Evolutionary conservation across 2,113 vertebrate species (phyloP), one percentile per base, ranked within the genome.

Genomic region (Megalops atlanticus): DNA sequence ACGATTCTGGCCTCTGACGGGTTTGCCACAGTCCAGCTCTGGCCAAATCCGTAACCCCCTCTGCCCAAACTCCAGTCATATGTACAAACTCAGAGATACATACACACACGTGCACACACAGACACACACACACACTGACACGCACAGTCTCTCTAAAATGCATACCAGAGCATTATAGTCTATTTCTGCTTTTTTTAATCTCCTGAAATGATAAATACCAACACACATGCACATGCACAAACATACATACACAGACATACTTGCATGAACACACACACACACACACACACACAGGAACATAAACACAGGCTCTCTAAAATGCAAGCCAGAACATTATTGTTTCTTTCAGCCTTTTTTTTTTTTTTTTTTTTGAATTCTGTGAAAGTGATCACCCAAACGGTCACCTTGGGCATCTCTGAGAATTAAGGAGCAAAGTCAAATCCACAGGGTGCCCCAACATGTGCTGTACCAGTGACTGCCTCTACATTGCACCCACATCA

Each of bases 371-470:
- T n/a, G n/a, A n/a, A n/a, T n/a, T n/a, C n/a, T n/a, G 49, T 27
- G 24, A 64, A 11, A 64, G 24, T 10, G 24, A 11, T 31, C 58
- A 2, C 58, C 31, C 58, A 64, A n/a, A 64, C 12, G n/a, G 58
- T 64, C 58, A 64, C 58, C n/a, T 64, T 64, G 58, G 58, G 58
- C 24, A n/a, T 64, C 58, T 64, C n/a, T 31, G 18, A n/a, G 58
- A 24, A 21, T 27, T 64, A 27, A n/a, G 58, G 58, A 31, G 24
- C 58, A 64, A 64, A n/a, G 58, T 64, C 58, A 64, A 64, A 64
- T 31, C 58, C n/a, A 11, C 58, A 31, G 58, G 58, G 58, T 24
- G 58, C 58, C 58, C 58, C 58, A 64, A 64, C n/a, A 64, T 64
- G 58, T 64, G 58, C 24, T n/a, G 4, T 1, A n/a, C 58, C 58